These are phyloP conservation scores for Nomada ferruginata DNA, from an alignment of 2,888 invertebrate species.

Conservation along the genomic window DNA sequence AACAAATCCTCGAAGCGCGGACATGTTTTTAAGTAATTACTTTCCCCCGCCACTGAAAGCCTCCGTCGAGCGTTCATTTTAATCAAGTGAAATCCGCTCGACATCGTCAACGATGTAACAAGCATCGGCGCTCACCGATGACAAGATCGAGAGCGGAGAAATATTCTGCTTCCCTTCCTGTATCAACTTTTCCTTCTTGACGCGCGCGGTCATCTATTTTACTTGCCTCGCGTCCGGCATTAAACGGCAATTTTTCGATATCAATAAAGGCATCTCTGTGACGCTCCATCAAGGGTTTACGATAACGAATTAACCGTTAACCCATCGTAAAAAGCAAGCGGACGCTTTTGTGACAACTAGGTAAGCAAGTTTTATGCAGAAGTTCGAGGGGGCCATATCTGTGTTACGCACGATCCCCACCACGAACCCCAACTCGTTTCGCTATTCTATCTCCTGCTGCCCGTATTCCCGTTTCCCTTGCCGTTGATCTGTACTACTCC, in stretches of 20 bases:
- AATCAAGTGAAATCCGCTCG: constrained; percentile 37
- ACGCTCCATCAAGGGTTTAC: background rate
- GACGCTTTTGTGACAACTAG: constrained; percentile 29
- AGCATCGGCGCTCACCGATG: background rate
- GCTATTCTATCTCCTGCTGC: constrained; percentile 11
- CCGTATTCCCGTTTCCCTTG: constrained; percentile 23
- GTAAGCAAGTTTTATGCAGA: constrained; percentile 41
- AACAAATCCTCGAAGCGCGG: constrained; percentile 46
- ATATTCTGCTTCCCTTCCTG: background rate
- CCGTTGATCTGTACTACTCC: constrained; percentile 12
- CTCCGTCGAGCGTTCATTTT: constrained; percentile 43
- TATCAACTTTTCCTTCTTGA: background rate
- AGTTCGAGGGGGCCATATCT: constrained; percentile 53
- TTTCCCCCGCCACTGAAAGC: constrained; percentile 17
- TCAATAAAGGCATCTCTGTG: background rate
- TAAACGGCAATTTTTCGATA: background rate
- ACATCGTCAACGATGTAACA: too few species aligned
- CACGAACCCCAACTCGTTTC: constrained; percentile 36
- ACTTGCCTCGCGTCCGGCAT: too few species aligned
- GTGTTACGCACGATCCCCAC: constrained; percentile 52
- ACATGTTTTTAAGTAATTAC: constrained; percentile 57
- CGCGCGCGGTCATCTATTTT: background rate
- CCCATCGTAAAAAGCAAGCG: background rate
- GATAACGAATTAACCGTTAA: background rate
- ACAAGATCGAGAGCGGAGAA: background rate